Evolutionary conservation across 1,140 invertebrate genomes (phyloP).

Genomic region (Parasteatoda tepidariorum): DNA sequence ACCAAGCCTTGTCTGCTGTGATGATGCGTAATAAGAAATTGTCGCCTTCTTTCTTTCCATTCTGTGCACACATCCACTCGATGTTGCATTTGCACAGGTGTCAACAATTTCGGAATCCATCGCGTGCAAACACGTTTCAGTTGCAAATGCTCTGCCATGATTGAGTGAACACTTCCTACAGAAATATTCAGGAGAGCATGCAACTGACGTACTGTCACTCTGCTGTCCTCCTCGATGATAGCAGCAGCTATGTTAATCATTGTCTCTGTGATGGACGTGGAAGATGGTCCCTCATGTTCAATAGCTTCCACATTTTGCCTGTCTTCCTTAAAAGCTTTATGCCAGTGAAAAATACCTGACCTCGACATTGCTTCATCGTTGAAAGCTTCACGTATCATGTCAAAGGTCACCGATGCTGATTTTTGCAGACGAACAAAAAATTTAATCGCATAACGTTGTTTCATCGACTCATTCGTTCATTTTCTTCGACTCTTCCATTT

Average conservation of each 20-base stretch:
- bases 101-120: slow-evolving; percentile 8
- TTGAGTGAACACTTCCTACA: slow-evolving; percentile 5
- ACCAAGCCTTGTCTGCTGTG: slow-evolving; percentile 7
- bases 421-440: slow-evolving; percentile 6
- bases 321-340: slow-evolving; percentile 13
- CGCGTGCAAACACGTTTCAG: neutral
- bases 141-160: slow-evolving; percentile 7
- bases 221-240: neutral
- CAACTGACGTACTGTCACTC: slow-evolving; percentile 2
- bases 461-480: too few relatives aligned
- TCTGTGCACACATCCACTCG: slow-evolving; percentile 13
- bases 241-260: neutral
- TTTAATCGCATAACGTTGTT: slow-evolving; percentile 11
- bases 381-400: slow-evolving; percentile 5
- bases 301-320: slow-evolving; percentile 9
- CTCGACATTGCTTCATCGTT: slow-evolving; percentile 12
- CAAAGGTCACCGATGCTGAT: slow-evolving; percentile 3
- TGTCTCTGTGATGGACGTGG: slow-evolving; percentile 14
- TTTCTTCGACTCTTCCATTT: slow-evolving; percentile 11
- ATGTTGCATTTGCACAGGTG: neutral
- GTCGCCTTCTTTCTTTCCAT: slow-evolving; percentile 8
- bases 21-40: neutral
- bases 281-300: slow-evolving; percentile 14
- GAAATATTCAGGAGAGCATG: too few relatives aligned
- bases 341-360: neutral